Evolutionary conservation across 1,140 invertebrate genomes (phyloP), one percentile per base, ranked within the genome.

Genomic region (Mylabris phalerata): DNA sequence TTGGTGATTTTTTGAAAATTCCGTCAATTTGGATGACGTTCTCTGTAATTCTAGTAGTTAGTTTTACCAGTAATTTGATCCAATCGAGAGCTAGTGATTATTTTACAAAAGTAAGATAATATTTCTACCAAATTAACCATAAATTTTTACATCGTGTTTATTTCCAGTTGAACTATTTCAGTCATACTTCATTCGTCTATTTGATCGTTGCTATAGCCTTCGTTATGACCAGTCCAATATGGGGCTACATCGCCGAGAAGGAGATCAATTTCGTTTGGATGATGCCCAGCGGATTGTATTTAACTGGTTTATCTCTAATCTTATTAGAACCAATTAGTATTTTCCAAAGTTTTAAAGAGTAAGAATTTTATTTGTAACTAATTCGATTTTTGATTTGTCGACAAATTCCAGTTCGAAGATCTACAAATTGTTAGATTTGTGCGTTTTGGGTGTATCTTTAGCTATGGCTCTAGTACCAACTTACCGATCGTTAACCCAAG

Each of bases 401-500:
- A 19, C 1, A 19, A 19, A 6, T 46, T 46, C 25, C 24, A 48
- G 13, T 24, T 48, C 24, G 10, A 48, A n/a, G 19, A 27, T 48
- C 44, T 4, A 26, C 24, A 52, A 52, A 11, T 9, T 52, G 40
- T 10, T 52, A 24, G 44, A 42, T 52, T 10, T 52, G 24, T 52
- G 50, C 24, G 44, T 42, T 10, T 43, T 52, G 9, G 50, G 50
- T 4, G 41, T 52, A 4, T 41, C n/a, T 42, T 43, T 52, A 43
- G 50, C 50, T 9, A 52, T 52, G 40, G 26, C 50, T 13, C 44
- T 52, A 25, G 50, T 44, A n/a, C 50, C 50, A 9, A 52, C 50
- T 6, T 52, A 43, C 24, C 39, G 50, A 24, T 19, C 40, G 27
- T 10, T 52, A 4, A 52, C 50, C 26, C n/a, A 25, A 4, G 50